Base-by-base conservation (phyloP, 2,113 vertebrate species). In the Bufo bufo region DNA sequence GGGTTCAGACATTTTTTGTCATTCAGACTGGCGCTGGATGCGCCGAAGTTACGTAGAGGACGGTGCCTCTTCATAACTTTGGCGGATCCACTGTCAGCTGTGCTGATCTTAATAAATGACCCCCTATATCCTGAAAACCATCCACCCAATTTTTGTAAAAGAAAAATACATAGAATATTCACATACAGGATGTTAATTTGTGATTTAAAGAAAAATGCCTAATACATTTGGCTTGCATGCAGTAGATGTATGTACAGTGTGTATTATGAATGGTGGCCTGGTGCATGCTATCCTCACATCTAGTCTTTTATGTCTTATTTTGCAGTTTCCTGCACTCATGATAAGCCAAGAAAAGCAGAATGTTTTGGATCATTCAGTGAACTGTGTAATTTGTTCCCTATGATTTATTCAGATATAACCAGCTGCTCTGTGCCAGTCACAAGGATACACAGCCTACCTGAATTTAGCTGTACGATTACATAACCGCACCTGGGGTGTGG, bases 351-450 rank as follows among this genome's bases (percentile, higher is more conserved):
- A 19, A 74, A 19, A 50, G 72, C 72, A 75, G 72, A 47, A 75
- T 75, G 72, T 75, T 75, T 75, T 49, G 72, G 72, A 75, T 75
- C 20, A 19, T 50, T 75, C 72, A 20, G 16, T 75, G 16, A 75
- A 20, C 72, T 20, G 72, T 20, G 47, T 75, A 75, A 75, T 75
- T 19, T 75, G 72, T 75, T 75, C 47, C 72, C 72, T 75, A 75
- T 75, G 72, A 75, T 75, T 75, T 75, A 75, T 75, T 75, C 72
- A 75, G 77, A 80, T 80, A 33, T 23, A 56, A 58, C n/a, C 50
- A 80, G 77, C 77, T 80, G 77, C 6, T 54, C 77, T 50, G 47
- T 79, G 77, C n/a, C 77, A 56, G 77, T 56, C 77, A 56, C 77
- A 79, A 23, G 52, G 20, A 79, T 79, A 20, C 50, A 72, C 84